Evolutionary conservation across 2,113 vertebrate species (phyloP), one percentile per base, ranked within the genome.

Genomic region (Himantopus leucocephalus): DNA sequence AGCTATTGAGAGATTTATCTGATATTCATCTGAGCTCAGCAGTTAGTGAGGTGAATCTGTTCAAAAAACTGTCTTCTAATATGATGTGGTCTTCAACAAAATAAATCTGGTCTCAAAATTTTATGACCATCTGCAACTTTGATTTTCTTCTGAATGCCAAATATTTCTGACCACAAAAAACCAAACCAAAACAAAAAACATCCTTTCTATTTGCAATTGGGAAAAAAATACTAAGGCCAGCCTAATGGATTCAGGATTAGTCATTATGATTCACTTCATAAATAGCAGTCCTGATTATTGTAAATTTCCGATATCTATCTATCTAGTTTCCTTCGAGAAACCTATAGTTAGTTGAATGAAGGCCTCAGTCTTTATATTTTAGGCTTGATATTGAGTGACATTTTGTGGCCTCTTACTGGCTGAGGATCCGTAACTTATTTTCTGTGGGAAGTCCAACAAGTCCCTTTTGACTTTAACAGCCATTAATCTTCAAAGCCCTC

Each of bases 341-440:
- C 55, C 32, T 92, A 66, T 37, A 91, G 83, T 85, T 94, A 71
- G 43, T 24, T 62, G n/a, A 73, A 94, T 94, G 81, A 35, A 91
- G 64, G 48, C 17, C 68, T 92, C 39, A 30, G 32, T 67, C 53
- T 81, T 89, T 66, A 56, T 71, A 60, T 78, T 92, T 76, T 87
- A 50, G 32, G 17, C 47, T 91, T 86, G 56, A 75, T 82, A 77
- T 22, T 84, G 84, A 95, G 67, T 87, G 86, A 41, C 72, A 85
- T 83, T 94, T 88, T 94, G 75, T 92, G 92, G 88, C 88, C 85
- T 94, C 41, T 90, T 85, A 27, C 81, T 97, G 84, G 74, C 76
- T 85, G 62, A 92, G 26, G 35, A 91, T 85, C 60, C 76, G 19
- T 87, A 63, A 90, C 43, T 82, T 82, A 56, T 63, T 91, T 94